Conservation (phyloP, 1,140 invertebrate species). For the Neodiprion virginianus region DNA sequence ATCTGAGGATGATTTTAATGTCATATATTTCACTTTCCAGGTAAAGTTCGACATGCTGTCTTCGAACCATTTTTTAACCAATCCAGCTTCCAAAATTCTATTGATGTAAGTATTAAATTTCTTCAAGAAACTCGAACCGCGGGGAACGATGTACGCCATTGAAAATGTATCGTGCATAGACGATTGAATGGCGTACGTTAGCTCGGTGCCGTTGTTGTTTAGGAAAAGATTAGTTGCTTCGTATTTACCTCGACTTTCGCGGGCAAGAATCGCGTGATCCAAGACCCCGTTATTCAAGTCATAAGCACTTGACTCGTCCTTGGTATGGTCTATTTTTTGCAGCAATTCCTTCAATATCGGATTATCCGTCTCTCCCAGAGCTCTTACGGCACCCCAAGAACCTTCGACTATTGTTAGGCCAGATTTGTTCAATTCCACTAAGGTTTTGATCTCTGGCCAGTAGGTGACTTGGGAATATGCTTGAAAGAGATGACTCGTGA, state of each 20-base stretch:
- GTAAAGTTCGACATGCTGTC: neutral
- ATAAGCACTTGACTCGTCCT: neutral
- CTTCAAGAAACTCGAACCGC: neutral
- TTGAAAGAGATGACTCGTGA: neutral
- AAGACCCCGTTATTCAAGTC: neutral
- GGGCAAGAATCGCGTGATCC: neutral
- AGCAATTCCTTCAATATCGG: neutral
- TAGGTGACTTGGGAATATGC: neutral
- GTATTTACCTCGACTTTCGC: neutral
- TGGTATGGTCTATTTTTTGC: neutral
- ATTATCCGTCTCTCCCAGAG: neutral
- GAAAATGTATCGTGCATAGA: neutral
- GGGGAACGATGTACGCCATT: neutral
- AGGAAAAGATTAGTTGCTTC: neutral
- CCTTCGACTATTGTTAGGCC: neutral
- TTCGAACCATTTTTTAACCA: neutral
- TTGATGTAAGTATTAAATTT: neutral
- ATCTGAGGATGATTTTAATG: neutral
- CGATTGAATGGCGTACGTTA: neutral
- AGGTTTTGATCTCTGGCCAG: neutral
- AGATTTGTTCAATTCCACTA: neutral
- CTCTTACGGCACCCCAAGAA: neutral
- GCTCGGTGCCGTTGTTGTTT: neutral
- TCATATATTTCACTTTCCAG: neutral
- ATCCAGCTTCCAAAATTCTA: neutral